Base-by-base conservation (phyloP, 2,888 invertebrate species). In the Drosophila macrothrix region DNA sequence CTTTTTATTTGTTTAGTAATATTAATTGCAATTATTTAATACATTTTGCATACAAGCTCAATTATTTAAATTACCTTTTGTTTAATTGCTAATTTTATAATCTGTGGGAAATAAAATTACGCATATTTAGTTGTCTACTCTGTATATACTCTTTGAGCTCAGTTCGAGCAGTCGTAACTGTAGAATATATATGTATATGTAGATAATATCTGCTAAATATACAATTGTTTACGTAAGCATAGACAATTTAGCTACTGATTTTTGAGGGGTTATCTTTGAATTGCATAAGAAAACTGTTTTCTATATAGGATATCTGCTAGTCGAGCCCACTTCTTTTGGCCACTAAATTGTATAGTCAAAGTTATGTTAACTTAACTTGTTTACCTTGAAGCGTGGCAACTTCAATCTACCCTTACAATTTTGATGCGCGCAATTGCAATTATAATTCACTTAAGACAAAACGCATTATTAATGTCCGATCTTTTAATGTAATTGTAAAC, bases 371-470 rank as follows among this genome's bases (percentile, higher is more conserved):
- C 78, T 73, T 69, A 73, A 73, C 80, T 56, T 55, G 87, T 46
- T 84, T 67, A 67, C 78, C 80, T 73, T 84, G 67, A 29, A 77
- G 54, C 70, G 67, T 67, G 69, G 59, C 56, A 53, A 60, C 12
- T 54, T 31, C n/a, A 16, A 22, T 14, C 19, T 43, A 19, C 63
- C 52, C 66, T 55, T 37, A 2, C 35, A 75, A 67, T 58, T 64
- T 16, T 0, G 4, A 16, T 25, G 25, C 46, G 25, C 16, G 29
- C 56, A 70, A 31, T 35, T 33, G 29, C 22, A 52, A 37, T 46
- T 65, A 35, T n/a, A 49, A 67, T 22, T 35, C 19, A 46, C 28
- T 12, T 29, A 25, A n/a, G 6, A 19, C 12, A 29, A 28, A 10
- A 33, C 46, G 25, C 37, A 33, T 31, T 29, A 49, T 55, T 28